A percentile compares a stretch with the other conserved stretches of the same genome.
Conservation (phyloP, 1,140 invertebrate species). For the Gonioctena quinquepunctata region DNA sequence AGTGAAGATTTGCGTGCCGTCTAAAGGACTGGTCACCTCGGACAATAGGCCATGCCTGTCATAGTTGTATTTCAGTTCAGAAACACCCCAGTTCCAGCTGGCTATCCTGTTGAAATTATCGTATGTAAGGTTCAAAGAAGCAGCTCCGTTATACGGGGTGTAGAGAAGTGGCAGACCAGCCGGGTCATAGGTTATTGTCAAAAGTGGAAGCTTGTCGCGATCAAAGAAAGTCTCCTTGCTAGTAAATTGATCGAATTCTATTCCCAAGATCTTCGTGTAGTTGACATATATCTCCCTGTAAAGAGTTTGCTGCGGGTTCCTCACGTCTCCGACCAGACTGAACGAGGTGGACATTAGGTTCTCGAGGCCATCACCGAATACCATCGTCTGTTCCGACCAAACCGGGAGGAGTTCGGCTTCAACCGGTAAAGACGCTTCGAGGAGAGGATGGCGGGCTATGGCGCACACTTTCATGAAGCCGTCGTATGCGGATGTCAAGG, state of each 20-base stretch:
- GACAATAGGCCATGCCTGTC: conserved; percentile 83
- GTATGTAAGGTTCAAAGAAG: conserved; percentile 86
- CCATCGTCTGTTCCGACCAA: conserved; percentile 79
- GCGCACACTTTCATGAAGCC: conserved; percentile 75
- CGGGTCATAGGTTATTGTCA: conserved; percentile 85
- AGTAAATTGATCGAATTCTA: conserved; percentile 88
- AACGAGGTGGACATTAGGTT: conserved; percentile 82
- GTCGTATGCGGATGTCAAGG: conserved; percentile 69
- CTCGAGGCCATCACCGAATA: conserved; percentile 72
- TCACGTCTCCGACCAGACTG: conserved; percentile 78
- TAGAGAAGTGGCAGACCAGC: conserved; percentile 82
- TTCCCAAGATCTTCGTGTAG: conserved; percentile 77
- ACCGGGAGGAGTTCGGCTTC: conserved; percentile 90
- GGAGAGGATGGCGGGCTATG: conserved; percentile 80
- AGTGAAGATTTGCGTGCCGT: conserved; percentile 74
- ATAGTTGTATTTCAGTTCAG: conserved; percentile 84
- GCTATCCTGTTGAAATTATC: conserved; percentile 91
- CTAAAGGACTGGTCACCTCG: conserved; percentile 79
- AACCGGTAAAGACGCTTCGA: conserved; percentile 85
- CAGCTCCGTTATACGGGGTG: conserved; percentile 71
- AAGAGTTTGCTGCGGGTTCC: conserved; percentile 79
- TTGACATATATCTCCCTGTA: conserved; percentile 86
- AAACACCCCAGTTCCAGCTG: conserved; percentile 84
- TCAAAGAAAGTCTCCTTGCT: conserved; percentile 89
- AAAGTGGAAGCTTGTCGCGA: conserved; percentile 75